Evolutionary conservation across 2,888 invertebrate genomes (phyloP).

Genomic region (Teinopalpus imperialis): DNA sequence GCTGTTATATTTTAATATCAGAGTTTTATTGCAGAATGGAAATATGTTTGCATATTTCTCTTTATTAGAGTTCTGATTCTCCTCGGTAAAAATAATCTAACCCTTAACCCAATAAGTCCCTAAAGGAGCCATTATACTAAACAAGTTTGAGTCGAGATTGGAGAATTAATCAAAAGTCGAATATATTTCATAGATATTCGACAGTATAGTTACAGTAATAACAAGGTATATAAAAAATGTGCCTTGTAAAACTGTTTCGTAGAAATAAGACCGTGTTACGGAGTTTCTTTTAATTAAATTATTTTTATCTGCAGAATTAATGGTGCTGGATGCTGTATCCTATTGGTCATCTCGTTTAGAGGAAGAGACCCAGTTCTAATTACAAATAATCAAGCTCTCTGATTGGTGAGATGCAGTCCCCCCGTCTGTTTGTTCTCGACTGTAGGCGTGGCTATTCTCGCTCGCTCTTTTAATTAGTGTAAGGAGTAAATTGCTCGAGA

Average conservation of each 20-base stretch:
- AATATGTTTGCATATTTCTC: conserved; percentile 17
- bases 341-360: conserved; percentile 75
- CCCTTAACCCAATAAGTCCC: conserved; percentile 22
- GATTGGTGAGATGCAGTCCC: conserved; percentile 70
- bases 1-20: conserved; percentile 1
- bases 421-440: conserved; percentile 78
- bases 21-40: conserved; percentile 1
- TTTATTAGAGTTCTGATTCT: conserved; percentile 22
- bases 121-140: conserved; percentile 23
- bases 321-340: conserved; percentile 67
- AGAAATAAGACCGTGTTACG: conserved; percentile 7
- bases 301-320: conserved; percentile 43
- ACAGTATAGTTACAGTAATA: background rate
- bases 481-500: conserved; percentile 82
- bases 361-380: conserved; percentile 77
- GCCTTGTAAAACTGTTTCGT: background rate
- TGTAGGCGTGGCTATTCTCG: conserved; percentile 72
- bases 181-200: conserved; percentile 14
- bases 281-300: conserved; percentile 27
- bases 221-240: conserved; percentile 4
- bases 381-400: conserved; percentile 79
- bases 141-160: conserved; percentile 22
- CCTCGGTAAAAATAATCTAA: conserved; percentile 20
- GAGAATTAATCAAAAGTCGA: conserved; percentile 22
- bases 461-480: conserved; percentile 82